Evolutionary conservation across 2,113 vertebrate species (phyloP).

Genomic region (Gallinago jamesoni): DNA sequence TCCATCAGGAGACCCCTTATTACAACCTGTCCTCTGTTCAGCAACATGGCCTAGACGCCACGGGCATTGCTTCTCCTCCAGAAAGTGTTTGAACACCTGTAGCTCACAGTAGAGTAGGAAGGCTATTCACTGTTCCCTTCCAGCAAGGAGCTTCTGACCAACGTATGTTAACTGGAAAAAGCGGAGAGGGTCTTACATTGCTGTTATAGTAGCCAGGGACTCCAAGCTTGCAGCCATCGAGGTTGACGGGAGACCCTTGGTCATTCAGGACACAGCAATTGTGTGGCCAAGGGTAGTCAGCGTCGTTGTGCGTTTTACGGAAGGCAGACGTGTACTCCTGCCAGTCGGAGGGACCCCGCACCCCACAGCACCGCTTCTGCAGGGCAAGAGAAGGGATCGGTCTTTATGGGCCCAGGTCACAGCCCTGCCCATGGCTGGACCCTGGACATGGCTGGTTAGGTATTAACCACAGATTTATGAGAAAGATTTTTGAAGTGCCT

Average conservation of each 20-base stretch:
- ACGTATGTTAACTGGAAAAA: background rate
- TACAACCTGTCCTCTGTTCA: background rate
- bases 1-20: background rate
- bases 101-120: background rate
- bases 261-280: conserved; percentile 73
- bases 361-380: conserved; percentile 79
- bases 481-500: conserved; percentile 1
- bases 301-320: conserved; percentile 17
- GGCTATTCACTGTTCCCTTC: background rate
- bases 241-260: conserved; percentile 23
- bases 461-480: conserved; percentile 6
- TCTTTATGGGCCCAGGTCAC: background rate
- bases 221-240: conserved; percentile 78
- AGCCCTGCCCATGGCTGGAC: background rate
- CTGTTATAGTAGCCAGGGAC: conserved; percentile 70
- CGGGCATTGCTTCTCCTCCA: background rate
- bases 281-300: conserved; percentile 79
- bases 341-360: conserved; percentile 77
- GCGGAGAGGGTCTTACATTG: conserved; percentile 52
- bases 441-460: background rate
- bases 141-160: background rate
- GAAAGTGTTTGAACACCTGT: background rate
- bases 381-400: background rate
- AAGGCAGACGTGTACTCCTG: conserved; percentile 74
- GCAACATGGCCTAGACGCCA: background rate